Base-by-base conservation (phyloP, 2,888 invertebrate species). In the Cremastinae sp. region DNA sequence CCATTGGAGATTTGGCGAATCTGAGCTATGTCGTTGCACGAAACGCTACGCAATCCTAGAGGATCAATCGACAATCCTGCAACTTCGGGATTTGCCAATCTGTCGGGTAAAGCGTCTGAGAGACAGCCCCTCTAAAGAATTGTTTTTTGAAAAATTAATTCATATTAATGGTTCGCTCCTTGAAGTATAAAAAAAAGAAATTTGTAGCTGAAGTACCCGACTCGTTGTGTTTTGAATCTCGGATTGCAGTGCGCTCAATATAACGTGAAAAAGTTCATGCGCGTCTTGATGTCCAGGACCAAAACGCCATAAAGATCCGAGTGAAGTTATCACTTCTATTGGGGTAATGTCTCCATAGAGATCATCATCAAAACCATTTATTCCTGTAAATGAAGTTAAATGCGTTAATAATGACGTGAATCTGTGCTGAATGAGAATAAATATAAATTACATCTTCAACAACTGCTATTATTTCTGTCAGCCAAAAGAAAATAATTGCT, bases 271-370 rank as follows among this genome's bases (percentile, higher is more conserved):
- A 62, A 98, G 90, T 90, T 98, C 98, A 88, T 98, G 98, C 0
- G 97, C 96, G 90, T 98, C 98, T 90, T 98, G 95, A 90, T 98
- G 97, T 80, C 96, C 97, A 18, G 94, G 93, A 0, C 96, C 95
- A 81, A 98, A 96, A 55, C 95, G 94, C 97, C 97, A 98, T 0
- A 95, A 92, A 1, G 93, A 91, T 18, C 94, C 91, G 4, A 98
- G 91, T 0, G 96, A 94, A 76, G 94, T 86, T 74, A 89, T 89
- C 20, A 88, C 82, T 74, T 89, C 88, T 18, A 87, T 78, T 7
- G 89, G 88, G 12, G 85, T 84, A 7, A 89, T 84, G 71, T 86
- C 86, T 3, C 87, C 86, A 69, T 86, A 88, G 1, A 88, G 56
- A 74, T 88, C 87, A 2, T 86, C 86, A 1, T 85, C 79, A 74